Percentiles rank a stretch among this genome's conserved stretches.
Conservation (phyloP, 1,140 invertebrate species). For the Eueides isabella region DNA sequence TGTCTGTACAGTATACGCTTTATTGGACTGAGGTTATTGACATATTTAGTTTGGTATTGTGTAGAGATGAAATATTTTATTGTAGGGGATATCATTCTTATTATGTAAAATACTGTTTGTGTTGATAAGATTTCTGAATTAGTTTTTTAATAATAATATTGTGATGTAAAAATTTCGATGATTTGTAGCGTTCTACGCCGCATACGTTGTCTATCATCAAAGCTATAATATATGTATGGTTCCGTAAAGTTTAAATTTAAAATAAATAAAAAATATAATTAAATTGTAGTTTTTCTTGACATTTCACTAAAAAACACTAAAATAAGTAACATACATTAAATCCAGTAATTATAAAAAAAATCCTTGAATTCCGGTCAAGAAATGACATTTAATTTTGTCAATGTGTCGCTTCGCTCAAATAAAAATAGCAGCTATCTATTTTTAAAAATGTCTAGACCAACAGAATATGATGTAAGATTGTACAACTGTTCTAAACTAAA, state of each 20-base stretch:
- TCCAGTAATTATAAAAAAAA: not conserved
- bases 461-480: not conserved
- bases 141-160: too few relatives aligned
- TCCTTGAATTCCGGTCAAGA: not conserved
- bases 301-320: too few relatives aligned
- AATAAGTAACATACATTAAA: too few relatives aligned
- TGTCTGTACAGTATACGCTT: not conserved
- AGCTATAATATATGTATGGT: too few relatives aligned
- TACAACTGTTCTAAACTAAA: not conserved
- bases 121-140: not conserved
- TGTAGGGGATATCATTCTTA: not conserved
- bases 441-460: constrained; percentile 4
- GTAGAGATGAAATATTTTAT: not conserved
- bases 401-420: not conserved
- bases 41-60: constrained; percentile 15
- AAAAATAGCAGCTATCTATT: not conserved
- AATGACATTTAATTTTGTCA: not conserved
- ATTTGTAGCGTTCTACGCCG: too few relatives aligned
- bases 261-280: too few relatives aligned
- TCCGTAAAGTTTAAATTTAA: too few relatives aligned
- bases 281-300: too few relatives aligned
- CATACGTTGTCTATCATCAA: too few relatives aligned
- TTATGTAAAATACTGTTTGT: not conserved
- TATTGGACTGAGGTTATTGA: constrained; percentile 14
- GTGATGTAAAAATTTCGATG: too few relatives aligned